Evolutionary conservation across 2,113 vertebrate species (phyloP).

Genomic region (Salvelinus namaycush): DNA sequence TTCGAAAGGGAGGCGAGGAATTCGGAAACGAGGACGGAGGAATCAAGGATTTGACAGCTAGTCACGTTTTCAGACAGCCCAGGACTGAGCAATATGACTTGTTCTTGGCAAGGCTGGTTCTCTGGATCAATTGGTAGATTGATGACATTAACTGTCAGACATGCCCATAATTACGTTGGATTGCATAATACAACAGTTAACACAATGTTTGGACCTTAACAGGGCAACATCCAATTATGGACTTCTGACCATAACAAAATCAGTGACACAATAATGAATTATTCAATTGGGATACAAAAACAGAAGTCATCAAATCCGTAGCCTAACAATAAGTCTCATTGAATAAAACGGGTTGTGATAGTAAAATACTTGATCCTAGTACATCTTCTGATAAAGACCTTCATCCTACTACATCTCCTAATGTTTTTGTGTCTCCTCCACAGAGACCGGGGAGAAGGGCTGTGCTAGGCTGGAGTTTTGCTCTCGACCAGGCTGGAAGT

Average conservation of each 20-base stretch:
- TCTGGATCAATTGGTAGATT: no score
- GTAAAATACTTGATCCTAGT: neutral
- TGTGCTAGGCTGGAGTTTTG: slow-evolving; percentile 51
- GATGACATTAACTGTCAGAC: no score
- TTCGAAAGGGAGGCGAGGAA: no score
- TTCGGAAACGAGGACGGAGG: neutral
- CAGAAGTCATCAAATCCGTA: no score
- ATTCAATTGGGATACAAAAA: no score
- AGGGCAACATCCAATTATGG: neutral
- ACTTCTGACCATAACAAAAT: no score
- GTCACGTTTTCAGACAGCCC: neutral
- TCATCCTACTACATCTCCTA: no score
- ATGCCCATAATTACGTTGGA: neutral
- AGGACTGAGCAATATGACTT: neutral
- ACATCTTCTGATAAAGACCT: no score
- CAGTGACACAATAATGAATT: no score
- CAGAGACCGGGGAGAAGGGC: slow-evolving; percentile 68
- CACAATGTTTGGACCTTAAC: neutral
- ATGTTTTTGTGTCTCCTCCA: neutral
- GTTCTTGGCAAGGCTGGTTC: no score
- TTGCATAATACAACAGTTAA: neutral
- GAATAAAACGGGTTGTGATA: no score
- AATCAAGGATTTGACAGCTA: neutral
- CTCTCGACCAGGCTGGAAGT: slow-evolving; percentile 52
- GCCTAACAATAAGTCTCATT: no score